These are phyloP conservation scores for Camponotus floridanus DNA, from an alignment of 1,140 invertebrate genomes.

Conservation along the genomic window DNA sequence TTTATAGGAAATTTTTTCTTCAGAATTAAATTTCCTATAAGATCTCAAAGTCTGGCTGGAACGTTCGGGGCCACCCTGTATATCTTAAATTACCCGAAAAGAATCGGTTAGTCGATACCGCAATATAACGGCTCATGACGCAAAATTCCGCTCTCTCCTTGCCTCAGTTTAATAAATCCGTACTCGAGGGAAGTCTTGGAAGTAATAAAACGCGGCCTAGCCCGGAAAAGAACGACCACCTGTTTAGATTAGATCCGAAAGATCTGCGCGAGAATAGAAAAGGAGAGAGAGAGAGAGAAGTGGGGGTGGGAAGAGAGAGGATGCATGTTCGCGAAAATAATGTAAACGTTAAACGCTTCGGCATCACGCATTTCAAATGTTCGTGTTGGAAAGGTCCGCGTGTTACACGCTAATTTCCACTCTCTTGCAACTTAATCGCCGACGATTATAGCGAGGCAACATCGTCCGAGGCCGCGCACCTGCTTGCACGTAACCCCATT, in stretches of 20 bases:
- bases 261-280: not conserved
- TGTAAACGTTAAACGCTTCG: not conserved
- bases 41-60: too few species aligned
- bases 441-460: not conserved
- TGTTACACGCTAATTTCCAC: slow-evolving; percentile 51
- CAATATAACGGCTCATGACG: slow-evolving; percentile 48
- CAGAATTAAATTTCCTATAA: too few species aligned
- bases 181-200: slow-evolving; percentile 2
- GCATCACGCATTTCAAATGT: slow-evolving; percentile 31
- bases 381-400: slow-evolving; percentile 15
- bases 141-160: slow-evolving; percentile 36
- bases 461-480: slow-evolving; percentile 33
- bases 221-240: slow-evolving; percentile 41
- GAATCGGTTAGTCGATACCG: slow-evolving; percentile 46
- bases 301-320: not conserved
- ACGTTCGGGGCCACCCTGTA: too few species aligned
- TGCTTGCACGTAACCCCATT: slow-evolving; percentile 25
- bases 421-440: slow-evolving; percentile 47
- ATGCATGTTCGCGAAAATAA: slow-evolving; percentile 17
- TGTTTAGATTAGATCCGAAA: slow-evolving; percentile 37
- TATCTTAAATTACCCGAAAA: slow-evolving; percentile 38
- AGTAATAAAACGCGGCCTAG: slow-evolving; percentile 33
- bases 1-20: too few species aligned
- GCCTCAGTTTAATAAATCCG: slow-evolving; percentile 44
- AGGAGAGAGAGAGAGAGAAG: too few species aligned